A percentile compares a stretch with the other conserved stretches of the same genome.
These are phyloP conservation scores for Platycheirus rosarum DNA, from an alignment of 2,888 invertebrate genomes.

Conservation along the genomic window DNA sequence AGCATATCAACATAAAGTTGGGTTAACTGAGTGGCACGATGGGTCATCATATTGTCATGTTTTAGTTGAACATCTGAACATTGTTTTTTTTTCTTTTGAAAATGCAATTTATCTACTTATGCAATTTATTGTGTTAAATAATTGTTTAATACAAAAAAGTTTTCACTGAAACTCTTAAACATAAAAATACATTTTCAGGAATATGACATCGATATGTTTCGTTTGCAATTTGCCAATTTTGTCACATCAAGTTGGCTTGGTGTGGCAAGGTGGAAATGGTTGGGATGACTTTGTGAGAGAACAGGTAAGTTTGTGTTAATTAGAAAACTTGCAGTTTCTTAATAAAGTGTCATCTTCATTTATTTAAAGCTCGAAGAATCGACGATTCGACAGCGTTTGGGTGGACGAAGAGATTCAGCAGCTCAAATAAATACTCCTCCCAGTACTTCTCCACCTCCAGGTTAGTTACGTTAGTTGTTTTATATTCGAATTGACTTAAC, in stretches of 20 bases:
- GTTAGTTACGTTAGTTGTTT: conserved; percentile 45
- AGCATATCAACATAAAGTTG: too few relatives aligned
- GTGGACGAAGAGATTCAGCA: conserved; percentile 94
- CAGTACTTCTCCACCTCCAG: conserved; percentile 86
- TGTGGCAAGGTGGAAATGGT: conserved; percentile 97
- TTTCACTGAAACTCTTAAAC: not conserved
- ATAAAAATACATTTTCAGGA: conserved; percentile 85
- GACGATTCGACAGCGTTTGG: conserved; percentile 91
- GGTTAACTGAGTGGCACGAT: too few relatives aligned
- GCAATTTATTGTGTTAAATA: too few relatives aligned
- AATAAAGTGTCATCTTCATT: too few relatives aligned
- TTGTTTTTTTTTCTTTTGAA: too few relatives aligned
- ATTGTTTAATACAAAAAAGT: too few relatives aligned
- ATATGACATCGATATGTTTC: conserved; percentile 97
- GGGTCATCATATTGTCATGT: too few relatives aligned
- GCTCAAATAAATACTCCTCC: conserved; percentile 95
- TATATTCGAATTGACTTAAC: too few relatives aligned
- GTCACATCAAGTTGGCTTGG: conserved; percentile 95
- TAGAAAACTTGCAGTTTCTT: not conserved
- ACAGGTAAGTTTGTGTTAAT: conserved; percentile 84
- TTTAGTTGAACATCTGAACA: too few relatives aligned
- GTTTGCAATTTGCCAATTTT: conserved; percentile 97
- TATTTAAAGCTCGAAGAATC: conserved; percentile 87
- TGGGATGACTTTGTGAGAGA: conserved; percentile 96
- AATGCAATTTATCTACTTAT: too few relatives aligned